Evolutionary conservation across 2,113 vertebrate species (phyloP), one percentile per base, ranked within the genome.

Genomic region (Caranx ignobilis): DNA sequence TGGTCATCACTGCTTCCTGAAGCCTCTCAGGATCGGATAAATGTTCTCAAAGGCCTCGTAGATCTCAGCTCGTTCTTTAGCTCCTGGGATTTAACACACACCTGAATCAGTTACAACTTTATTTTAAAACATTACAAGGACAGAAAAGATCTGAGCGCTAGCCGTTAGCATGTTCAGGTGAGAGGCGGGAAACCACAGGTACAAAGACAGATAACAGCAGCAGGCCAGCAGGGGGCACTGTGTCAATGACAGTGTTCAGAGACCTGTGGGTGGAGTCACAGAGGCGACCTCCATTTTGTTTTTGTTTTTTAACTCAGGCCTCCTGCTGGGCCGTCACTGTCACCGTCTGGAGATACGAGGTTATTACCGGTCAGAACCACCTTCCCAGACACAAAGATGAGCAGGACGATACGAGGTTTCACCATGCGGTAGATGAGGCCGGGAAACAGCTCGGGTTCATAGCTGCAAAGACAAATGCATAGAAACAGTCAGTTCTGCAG

Each of bases 21-120:
- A 99, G 47, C 96, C 96, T 87, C 95, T 97, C 61, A 99, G 91
- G 88, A 99, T 99, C 6, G 98, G 97, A 86, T 99, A 99, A 91
- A 99, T 99, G 91, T 99, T 99, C 94, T 99, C 97, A 91, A 99
- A 99, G 0, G 97, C 97, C 84, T 99, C 97, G 76, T 98, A 97
- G 91, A 99, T 98, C 91, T 99, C 97, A 3, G 94, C 95, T 82
- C 97, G 96, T 26, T 98, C 95, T 94, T 99, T 99, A 74, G 98
- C 98, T 92, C 98, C 98, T 99, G 89, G 11, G 92, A 88, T 8
- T 56, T 2, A 84, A 78, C 35, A 81, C 11, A 85, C 1, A 0
- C 31, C 54, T 39, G 0, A 0, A n/a, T 21, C 7, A 64, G 52
- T 16, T 31, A 13, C 0, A 35, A 37, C 31, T 54, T 26, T 15